These are phyloP conservation scores for Pilophorus perplexus DNA, from an alignment of 2,888 invertebrate species.

Conservation along the genomic window DNA sequence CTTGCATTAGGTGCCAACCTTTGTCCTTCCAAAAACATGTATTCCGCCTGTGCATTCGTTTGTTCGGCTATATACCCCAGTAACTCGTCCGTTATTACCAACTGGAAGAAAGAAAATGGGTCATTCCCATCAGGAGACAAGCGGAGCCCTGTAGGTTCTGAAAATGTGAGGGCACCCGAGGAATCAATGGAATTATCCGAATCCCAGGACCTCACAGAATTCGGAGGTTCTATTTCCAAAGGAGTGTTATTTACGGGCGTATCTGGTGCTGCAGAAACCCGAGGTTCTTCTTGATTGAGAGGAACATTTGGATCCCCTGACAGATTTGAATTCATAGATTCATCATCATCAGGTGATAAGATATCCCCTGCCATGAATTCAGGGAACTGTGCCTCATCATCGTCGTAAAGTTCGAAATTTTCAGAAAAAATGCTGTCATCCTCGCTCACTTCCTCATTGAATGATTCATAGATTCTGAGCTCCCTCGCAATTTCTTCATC, in stretches of 20 bases:
- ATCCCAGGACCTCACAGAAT: not conserved
- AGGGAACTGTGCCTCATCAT: not conserved
- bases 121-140: not conserved
- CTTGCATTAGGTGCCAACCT: not conserved
- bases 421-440: not conserved
- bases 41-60: not conserved
- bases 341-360: not conserved
- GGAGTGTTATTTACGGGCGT: not conserved
- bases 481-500: not conserved
- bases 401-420: not conserved
- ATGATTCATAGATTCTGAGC: not conserved
- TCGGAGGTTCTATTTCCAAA: not conserved
- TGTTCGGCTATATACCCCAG: constrained; percentile 1
- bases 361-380: not conserved
- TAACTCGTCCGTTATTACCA: not conserved
- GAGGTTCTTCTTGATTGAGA: not conserved
- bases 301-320: not conserved
- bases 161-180: not conserved
- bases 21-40: not conserved
- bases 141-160: not conserved
- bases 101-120: not conserved
- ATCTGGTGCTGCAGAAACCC: not conserved
- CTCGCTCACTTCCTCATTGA: not conserved
- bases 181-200: not conserved
- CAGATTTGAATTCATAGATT: not conserved